These are phyloP conservation scores for Lepus americanus DNA, from an alignment of 2,113 vertebrate genomes.

Conservation along the genomic window DNA sequence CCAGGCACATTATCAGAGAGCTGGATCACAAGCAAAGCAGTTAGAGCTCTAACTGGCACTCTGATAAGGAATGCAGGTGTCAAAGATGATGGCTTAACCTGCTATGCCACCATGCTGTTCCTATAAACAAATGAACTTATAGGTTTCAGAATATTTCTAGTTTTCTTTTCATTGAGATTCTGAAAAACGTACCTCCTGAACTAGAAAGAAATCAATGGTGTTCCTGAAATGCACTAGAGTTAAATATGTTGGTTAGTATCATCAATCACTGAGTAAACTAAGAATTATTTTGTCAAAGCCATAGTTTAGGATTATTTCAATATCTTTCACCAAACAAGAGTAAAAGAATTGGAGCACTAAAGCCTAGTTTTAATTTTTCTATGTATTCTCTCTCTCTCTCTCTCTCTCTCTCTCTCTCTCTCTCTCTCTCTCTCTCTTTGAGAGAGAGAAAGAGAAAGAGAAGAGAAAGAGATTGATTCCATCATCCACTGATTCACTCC, in stretches of 20 bases:
- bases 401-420: no score
- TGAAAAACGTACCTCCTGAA: slow-evolving; percentile 48
- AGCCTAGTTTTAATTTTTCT: background rate
- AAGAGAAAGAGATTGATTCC: no score
- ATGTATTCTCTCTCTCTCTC: no score
- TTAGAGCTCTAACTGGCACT: no score
- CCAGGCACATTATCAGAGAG: no score
- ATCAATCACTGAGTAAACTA: background rate
- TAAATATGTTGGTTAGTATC: background rate
- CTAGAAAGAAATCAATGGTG: background rate
- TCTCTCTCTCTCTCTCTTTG: no score
- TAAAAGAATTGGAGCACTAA: background rate
- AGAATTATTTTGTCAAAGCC: slow-evolving; percentile 42
- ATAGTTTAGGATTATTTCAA: background rate
- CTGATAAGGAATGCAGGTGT: no score
- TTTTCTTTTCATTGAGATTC: slow-evolving; percentile 60
- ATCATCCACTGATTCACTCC: no score
- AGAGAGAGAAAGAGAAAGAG: no score
- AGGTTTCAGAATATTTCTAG: slow-evolving; percentile 40
- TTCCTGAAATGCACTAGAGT: background rate
- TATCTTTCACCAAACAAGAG: slow-evolving; percentile 43
- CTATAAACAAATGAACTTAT: background rate
- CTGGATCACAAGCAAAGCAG: no score
- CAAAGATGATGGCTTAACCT: no score
- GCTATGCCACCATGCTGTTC: no score